These are phyloP conservation scores for Drosophila mettleri DNA, from an alignment of 2,888 invertebrate genomes.

Conservation along the genomic window DNA sequence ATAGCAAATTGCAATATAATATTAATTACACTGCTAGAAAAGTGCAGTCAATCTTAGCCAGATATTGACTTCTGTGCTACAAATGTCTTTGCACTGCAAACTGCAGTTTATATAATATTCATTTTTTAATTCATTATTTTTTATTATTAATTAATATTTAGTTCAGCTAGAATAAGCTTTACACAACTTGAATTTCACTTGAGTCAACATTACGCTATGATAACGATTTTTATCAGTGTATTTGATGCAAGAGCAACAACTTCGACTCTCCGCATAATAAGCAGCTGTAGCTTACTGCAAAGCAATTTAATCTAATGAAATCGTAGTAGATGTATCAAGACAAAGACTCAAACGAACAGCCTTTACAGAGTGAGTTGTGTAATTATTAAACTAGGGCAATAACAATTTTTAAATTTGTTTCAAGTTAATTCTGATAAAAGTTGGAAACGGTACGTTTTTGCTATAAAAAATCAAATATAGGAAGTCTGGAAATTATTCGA, in stretches of 20 bases:
- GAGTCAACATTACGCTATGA: neutral
- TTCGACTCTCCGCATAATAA: neutral
- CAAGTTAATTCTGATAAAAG: too few species aligned
- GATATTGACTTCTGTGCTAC: neutral
- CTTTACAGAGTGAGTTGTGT: neutral
- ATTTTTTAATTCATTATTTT: too few species aligned
- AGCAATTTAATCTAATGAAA: conserved; percentile 3
- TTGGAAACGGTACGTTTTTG: too few species aligned
- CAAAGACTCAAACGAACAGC: neutral
- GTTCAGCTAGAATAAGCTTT: too few species aligned
- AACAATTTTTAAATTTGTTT: too few species aligned
- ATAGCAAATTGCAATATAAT: conserved; percentile 10
- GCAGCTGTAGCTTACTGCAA: neutral
- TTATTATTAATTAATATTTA: too few species aligned
- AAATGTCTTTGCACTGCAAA: too few species aligned
- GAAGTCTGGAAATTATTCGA: too few species aligned
- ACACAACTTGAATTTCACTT: neutral
- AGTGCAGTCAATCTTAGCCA: too few species aligned
- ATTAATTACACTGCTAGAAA: conserved; percentile 6
- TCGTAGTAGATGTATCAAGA: neutral
- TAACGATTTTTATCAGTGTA: neutral
- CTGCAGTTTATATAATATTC: too few species aligned
- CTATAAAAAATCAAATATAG: too few species aligned
- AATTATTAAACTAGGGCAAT: neutral
- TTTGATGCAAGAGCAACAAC: neutral